Conservation (phyloP, 2,113 vertebrate genomes). For the Ellobius talpinus region DNA sequence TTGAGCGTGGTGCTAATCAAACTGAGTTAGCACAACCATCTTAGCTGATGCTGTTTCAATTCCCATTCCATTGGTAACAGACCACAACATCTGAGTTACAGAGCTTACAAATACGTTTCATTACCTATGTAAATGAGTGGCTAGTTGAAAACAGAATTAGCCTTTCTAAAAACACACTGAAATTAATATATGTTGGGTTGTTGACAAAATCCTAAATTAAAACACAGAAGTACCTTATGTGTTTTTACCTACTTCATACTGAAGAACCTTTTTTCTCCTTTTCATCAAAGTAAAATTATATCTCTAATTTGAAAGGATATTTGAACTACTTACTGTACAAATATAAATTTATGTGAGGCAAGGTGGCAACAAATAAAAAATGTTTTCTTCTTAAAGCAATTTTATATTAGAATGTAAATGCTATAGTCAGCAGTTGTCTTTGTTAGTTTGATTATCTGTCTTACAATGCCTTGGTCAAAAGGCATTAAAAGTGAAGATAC, state of each 20-base stretch:
- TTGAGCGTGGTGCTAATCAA: neutral
- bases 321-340: constrained; percentile 3
- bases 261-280: neutral
- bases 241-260: neutral
- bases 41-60: constrained; percentile 9
- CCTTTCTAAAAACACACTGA: neutral
- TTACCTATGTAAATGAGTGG: neutral
- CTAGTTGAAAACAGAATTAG: neutral
- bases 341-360: neutral
- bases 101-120: neutral
- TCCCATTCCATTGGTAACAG: neutral
- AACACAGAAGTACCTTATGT: neutral
- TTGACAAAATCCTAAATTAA: neutral
- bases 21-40: neutral
- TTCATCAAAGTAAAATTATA: neutral
- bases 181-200: neutral
- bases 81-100: neutral
- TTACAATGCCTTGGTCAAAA: constrained; percentile 43
- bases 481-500: constrained; percentile 1
- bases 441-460: neutral
- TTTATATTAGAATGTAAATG: constrained; percentile 23
- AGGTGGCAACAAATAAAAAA: neutral
- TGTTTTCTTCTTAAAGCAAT: constrained; percentile 5
- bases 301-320: neutral
- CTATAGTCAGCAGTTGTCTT: neutral